These are phyloP conservation scores for Euwallacea fornicatus DNA, from an alignment of 1,140 invertebrate genomes.

Conservation along the genomic window DNA sequence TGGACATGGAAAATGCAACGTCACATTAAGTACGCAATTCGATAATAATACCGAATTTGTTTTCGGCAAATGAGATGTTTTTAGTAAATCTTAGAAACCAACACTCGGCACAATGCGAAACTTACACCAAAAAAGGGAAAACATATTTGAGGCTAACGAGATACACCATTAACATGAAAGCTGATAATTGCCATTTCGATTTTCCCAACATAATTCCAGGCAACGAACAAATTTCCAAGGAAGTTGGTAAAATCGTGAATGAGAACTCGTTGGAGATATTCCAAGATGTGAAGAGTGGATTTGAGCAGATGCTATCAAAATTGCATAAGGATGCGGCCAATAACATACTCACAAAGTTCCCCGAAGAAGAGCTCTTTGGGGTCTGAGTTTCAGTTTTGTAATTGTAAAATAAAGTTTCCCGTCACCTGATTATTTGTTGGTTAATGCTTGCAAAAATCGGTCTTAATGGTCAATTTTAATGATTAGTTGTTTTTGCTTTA, in stretches of 20 bases:
- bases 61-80: no score
- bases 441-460: no score
- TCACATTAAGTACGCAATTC: slow-evolving; percentile 31
- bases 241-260: slow-evolving; percentile 41
- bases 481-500: no score
- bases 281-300: slow-evolving; percentile 37
- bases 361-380: slow-evolving; percentile 55
- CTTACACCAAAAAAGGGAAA: slow-evolving; percentile 41
- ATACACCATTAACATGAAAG: slow-evolving; percentile 31
- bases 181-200: slow-evolving; percentile 33
- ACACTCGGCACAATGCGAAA: slow-evolving; percentile 44
- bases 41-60: no score
- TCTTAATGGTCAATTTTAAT: no score
- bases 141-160: slow-evolving; percentile 23
- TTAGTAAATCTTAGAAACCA: neutral
- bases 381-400: slow-evolving; percentile 3
- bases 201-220: slow-evolving; percentile 43
- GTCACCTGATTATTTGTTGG: no score
- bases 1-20: slow-evolving; percentile 37
- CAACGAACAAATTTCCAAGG: slow-evolving; percentile 37
- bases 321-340: slow-evolving; percentile 53
- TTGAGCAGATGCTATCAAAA: slow-evolving; percentile 50
- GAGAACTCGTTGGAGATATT: slow-evolving; percentile 43
- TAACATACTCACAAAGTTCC: slow-evolving; percentile 54
- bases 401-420: no score